Evolutionary conservation across 2,888 invertebrate species (phyloP).

Genomic region (Cephus sareptanus): DNA sequence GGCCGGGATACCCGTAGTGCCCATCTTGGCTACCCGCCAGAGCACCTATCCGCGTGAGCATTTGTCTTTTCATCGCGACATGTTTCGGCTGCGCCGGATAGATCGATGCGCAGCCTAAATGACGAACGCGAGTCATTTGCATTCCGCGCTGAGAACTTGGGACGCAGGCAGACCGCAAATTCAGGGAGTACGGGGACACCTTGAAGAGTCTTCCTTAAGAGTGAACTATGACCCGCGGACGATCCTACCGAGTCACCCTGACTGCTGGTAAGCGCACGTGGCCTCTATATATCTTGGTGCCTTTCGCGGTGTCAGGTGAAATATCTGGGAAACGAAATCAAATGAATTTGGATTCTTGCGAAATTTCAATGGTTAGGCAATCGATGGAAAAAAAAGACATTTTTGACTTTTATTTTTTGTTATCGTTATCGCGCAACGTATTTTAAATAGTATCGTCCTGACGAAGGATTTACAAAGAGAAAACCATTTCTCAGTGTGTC

Average conservation of each 20-base stretch:
- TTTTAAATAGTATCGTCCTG: constrained; percentile 39
- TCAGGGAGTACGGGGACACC: neutral
- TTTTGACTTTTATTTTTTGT: neutral
- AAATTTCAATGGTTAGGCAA: neutral
- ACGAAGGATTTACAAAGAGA: constrained; percentile 31
- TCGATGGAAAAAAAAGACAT: too few relatives aligned
- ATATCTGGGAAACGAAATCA: constrained; percentile 23
- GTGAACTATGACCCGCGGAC: neutral
- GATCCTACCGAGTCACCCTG: neutral
- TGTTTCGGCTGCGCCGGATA: constrained; percentile 42
- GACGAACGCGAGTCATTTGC: constrained; percentile 48
- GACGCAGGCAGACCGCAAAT: neutral
- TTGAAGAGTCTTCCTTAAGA: neutral
- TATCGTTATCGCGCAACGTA: constrained; percentile 34
- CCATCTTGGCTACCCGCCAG: constrained; percentile 37
- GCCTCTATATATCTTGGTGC: constrained; percentile 28
- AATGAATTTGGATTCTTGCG: constrained; percentile 21
- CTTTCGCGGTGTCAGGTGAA: constrained; percentile 26
- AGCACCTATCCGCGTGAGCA: constrained; percentile 50
- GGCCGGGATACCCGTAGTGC: constrained; percentile 36
- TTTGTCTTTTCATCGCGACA: constrained; percentile 57
- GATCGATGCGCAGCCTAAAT: constrained; percentile 54
- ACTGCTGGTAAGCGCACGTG: neutral
- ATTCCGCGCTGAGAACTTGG: constrained; percentile 15
- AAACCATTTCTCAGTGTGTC: constrained; percentile 44